These are phyloP conservation scores for Xestia sexstrigata DNA, from an alignment of 2,888 invertebrate species.

Conservation along the genomic window DNA sequence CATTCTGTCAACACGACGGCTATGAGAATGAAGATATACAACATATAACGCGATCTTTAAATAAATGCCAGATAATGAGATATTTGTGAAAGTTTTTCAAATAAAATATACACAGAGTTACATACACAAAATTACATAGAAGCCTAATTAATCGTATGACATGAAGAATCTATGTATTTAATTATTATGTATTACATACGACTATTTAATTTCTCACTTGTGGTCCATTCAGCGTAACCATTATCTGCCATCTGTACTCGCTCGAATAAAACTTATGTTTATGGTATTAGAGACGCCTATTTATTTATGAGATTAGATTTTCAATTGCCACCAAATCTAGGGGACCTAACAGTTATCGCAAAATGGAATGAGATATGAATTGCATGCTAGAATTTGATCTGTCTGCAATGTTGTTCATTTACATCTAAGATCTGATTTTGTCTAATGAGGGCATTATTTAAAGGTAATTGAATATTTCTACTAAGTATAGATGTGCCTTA, in stretches of 20 bases:
- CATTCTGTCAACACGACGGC: constrained; percentile 59
- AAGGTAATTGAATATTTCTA: constrained; percentile 67
- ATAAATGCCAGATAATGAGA: constrained; percentile 79
- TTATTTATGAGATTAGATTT: constrained; percentile 54
- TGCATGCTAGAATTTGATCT: constrained; percentile 53
- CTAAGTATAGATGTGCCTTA: constrained; percentile 71
- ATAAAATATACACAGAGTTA: constrained; percentile 73
- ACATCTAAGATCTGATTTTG: constrained; percentile 35
- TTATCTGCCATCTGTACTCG: constrained; percentile 57
- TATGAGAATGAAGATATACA: constrained; percentile 64
- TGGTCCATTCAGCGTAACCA: constrained; percentile 68
- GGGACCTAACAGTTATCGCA: constrained; percentile 43
- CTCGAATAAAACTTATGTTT: constrained; percentile 60
- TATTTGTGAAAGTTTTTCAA: constrained; percentile 66
- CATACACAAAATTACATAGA: constrained; percentile 74
- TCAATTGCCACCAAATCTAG: constrained; percentile 44
- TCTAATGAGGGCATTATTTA: constrained; percentile 52
- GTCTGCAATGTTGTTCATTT: constrained; percentile 51
- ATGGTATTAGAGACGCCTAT: constrained; percentile 53
- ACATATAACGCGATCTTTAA: constrained; percentile 70
- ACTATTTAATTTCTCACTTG: constrained; percentile 65
- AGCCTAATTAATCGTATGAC: constrained; percentile 72
- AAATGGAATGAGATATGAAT: constrained; percentile 28
- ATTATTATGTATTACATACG: constrained; percentile 66
- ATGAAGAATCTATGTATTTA: constrained; percentile 69